Base-by-base conservation (phyloP, 2,113 vertebrate species). In the Cyanistes caeruleus region DNA sequence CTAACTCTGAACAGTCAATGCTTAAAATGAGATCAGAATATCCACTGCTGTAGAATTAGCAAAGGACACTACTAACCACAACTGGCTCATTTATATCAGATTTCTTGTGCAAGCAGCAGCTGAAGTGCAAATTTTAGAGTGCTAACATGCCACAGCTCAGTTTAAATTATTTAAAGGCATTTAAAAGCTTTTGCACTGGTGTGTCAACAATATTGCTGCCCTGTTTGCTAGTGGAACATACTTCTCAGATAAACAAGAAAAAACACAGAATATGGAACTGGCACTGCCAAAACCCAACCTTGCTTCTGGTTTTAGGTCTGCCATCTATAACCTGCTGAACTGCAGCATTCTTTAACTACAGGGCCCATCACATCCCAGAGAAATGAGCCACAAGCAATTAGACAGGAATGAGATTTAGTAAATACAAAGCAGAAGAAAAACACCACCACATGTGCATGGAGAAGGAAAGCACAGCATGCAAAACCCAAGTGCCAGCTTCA, bases 391-490 rank as follows among this genome's bases (percentile, higher is more conserved):
- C 10, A 22, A 48, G 79, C 16, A 79, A 46, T 63, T 63, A 94
- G 91, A 76, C 67, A 72, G 30, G 18, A 72, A 33, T 87, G 67
- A 67, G 53, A 76, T 70, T 96, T 37, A 84, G 63, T 55, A 73
- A 96, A 75, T 65, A 94, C 15, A 75, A 49, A 95, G 82, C n/a
- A 49, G 87, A 89, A 88, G 76, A 1, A 60, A 72, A 92, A 83
- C 70, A 62, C 41, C 33, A 43, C 43, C 41, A 84, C 35, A 25
- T 16, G 79, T 81, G 83, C 49, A 74, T 10, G 62, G 93, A 93
- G 80, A 84, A 89, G 90, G 63, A 72, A 92, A 95, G 83, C 30
- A 43, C 78, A 95, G 83, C 96, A 91, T 94, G 96, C 96, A 95
- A 78, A 89, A n/a, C 81, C 92, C 78, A 74, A 49, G 77, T 22